Base-by-base conservation (phyloP, 2,797 vertebrate species). In the Oceanodroma leucorhoa region DNA sequence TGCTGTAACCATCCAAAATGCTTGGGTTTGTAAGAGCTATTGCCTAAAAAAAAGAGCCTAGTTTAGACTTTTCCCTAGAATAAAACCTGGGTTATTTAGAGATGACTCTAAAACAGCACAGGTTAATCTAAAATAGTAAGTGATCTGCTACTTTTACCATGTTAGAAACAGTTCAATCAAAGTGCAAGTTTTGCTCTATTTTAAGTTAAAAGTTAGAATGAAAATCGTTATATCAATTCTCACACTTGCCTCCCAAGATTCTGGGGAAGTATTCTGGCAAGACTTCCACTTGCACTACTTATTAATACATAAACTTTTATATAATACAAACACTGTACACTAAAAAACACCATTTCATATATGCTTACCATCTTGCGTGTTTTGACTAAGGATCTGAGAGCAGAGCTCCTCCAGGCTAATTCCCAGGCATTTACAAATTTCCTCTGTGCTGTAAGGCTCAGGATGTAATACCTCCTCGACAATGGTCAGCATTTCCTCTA, bases 401-500 rank as follows among this genome's bases (percentile, higher is more conserved):
- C 61, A 94, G 54, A 99, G 98, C 77, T 99, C 98, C 96, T 99
- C 98, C 16, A 97, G 72, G 90, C 97, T 99, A 97, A 99, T 97
- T 90, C 95, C 98, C 97, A 99, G 98, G 89, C 83, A 94, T 86
- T 93, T 97, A 97, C 99, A 99, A 97, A 99, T 98, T 98, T 99
- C 99, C 91, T 99, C 98, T 43, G 97, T 40, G 97, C 97, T 98
- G 96, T 99, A 99, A 17, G 99, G 98, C 89, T 99, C 98, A 50
- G 98, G 98, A 92, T 99, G 99, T 90, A 99, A 97, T 89, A 98
- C 97, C 58, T 99, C 97, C 17, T 99, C 98, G 66, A 99, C 98
- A 94, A 99, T 95, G 90, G 93, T 75, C 96, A 99, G 94, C 99
- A 99, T 99, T 95, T 99, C 98, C 95, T 98, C 98, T 94, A 99